phyloP scores from a whole-genome alignment of 2,113 vertebrate genomes.

The Argyrosomus japonicus region DNA sequence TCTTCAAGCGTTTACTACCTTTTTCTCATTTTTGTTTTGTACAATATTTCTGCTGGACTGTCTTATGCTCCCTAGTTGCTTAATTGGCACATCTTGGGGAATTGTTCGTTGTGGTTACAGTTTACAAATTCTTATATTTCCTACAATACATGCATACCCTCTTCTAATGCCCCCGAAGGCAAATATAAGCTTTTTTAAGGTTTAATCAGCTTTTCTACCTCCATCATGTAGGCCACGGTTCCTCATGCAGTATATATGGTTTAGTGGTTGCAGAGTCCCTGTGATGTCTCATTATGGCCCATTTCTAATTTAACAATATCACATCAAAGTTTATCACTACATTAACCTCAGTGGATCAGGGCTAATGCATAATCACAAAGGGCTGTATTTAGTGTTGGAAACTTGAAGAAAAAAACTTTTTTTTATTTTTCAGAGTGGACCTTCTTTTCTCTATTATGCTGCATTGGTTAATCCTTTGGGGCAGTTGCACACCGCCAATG shows the following conservation, averaged over 20 bases:
- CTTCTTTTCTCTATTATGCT: too few relatives aligned
- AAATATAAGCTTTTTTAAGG: constrained; percentile 48
- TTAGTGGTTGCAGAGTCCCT: background rate
- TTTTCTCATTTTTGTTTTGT: background rate
- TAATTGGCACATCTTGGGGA: constrained; percentile 53
- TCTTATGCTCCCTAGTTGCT: constrained; percentile 36
- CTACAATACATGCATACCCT: constrained; percentile 27
- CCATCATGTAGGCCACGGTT: constrained; percentile 28
- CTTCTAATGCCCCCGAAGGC: constrained; percentile 34
- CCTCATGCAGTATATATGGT: constrained; percentile 29
- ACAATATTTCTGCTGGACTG: constrained; percentile 39
- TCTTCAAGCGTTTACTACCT: constrained; percentile 29
- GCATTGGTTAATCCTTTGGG: too few relatives aligned
- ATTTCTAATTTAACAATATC: constrained; percentile 51
- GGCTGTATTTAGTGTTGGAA: background rate
- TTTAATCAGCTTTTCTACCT: constrained; percentile 66
- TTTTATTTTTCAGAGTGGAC: too few relatives aligned
- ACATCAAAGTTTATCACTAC: constrained; percentile 48
- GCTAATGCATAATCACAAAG: constrained; percentile 24
- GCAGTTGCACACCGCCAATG: too few relatives aligned
- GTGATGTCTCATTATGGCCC: constrained; percentile 31
- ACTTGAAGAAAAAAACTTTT: background rate
- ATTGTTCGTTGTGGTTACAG: constrained; percentile 40
- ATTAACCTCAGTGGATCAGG: constrained; percentile 17
- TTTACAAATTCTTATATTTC: constrained; percentile 30